These are phyloP conservation scores for Timema podura DNA, from an alignment of 2,888 invertebrate genomes.

Conservation along the genomic window DNA sequence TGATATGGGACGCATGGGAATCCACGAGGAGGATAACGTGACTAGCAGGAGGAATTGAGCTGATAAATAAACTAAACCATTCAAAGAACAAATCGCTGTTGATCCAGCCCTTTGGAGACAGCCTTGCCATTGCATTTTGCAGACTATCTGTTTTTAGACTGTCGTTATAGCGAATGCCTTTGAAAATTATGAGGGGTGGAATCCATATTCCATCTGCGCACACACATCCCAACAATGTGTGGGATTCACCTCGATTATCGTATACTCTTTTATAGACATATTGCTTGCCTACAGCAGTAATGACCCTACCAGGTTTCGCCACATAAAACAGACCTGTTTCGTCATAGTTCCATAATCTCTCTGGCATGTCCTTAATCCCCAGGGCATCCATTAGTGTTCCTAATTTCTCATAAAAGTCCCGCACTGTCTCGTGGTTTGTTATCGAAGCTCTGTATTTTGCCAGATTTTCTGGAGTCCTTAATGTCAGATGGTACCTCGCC, in stretches of 20 bases:
- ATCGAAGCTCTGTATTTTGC: not conserved
- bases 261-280: constrained; percentile 24
- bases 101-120: constrained; percentile 8
- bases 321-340: not conserved
- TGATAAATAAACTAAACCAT: constrained; percentile 10
- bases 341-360: not conserved
- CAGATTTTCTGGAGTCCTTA: constrained; percentile 2
- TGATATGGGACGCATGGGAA: constrained; percentile 9
- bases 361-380: not conserved
- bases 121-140: not conserved
- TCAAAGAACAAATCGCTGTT: not conserved
- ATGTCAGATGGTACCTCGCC: not conserved
- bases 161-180: not conserved
- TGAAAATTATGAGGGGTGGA: constrained; percentile 18
- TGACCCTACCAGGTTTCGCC: constrained; percentile 1
- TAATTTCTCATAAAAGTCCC: not conserved
- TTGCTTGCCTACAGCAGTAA: constrained; percentile 4
- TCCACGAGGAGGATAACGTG: constrained; percentile 9
- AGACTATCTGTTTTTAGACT: constrained; percentile 2
- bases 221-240: constrained; percentile 32
- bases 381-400: not conserved
- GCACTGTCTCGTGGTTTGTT: not conserved
- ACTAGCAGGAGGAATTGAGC: not conserved
- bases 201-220: constrained; percentile 24
- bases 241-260: constrained; percentile 32